phyloP scores from a whole-genome alignment of 2,113 vertebrate genomes.

The Girardinichthys multiradiatus region DNA sequence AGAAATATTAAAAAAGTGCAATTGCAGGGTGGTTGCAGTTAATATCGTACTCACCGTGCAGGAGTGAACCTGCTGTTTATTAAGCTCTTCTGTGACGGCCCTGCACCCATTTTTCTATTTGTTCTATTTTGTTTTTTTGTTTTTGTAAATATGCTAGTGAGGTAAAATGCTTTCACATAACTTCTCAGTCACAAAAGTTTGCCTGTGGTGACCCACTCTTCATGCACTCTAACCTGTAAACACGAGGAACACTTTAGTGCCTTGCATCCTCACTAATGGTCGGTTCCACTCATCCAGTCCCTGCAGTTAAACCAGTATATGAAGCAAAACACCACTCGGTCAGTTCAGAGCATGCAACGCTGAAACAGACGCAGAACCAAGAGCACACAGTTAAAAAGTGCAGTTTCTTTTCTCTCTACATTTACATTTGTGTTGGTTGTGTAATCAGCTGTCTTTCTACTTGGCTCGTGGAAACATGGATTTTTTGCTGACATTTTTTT shows the following conservation, averaged over 20 bases:
- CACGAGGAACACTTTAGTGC: constrained; percentile 77
- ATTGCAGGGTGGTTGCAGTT: constrained; percentile 76
- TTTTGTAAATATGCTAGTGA: constrained; percentile 65
- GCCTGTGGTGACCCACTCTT: constrained; percentile 55
- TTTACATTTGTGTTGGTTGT: constrained; percentile 54
- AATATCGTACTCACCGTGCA: constrained; percentile 50
- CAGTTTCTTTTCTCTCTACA: constrained; percentile 32
- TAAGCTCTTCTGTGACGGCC: constrained; percentile 68
- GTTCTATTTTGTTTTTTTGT: background rate
- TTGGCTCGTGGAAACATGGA: constrained; percentile 28
- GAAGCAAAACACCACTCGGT: background rate
- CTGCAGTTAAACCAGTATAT: constrained; percentile 26
- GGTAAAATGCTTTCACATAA: constrained; percentile 59
- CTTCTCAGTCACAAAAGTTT: constrained; percentile 58
- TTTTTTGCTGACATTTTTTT: constrained; percentile 31
- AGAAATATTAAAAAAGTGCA: constrained; percentile 82
- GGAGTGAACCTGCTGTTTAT: constrained; percentile 66
- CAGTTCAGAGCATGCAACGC: constrained; percentile 14
- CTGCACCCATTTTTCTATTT: constrained; percentile 64
- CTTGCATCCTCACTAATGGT: constrained; percentile 74
- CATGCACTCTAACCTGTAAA: constrained; percentile 62
- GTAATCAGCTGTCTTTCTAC: constrained; percentile 58
- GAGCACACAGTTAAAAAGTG: constrained; percentile 50
- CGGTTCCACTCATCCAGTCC: constrained; percentile 48
- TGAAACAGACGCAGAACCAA: constrained; percentile 43